Conservation (phyloP, 2,888 invertebrate genomes). For the Mantis religiosa region DNA sequence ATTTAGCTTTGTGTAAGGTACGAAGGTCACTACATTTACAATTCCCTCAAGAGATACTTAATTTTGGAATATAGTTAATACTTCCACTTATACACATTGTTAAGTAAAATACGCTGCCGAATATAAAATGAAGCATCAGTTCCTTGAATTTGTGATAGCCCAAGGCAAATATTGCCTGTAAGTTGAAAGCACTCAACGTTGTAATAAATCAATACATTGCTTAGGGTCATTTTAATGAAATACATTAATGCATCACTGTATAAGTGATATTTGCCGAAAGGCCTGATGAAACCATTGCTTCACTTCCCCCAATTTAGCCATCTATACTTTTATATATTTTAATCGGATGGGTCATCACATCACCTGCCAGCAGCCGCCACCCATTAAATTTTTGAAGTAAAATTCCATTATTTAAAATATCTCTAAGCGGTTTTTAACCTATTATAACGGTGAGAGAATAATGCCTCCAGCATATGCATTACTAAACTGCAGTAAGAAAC, state of each 20-base stretch:
- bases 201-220: neutral
- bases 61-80: too few species aligned
- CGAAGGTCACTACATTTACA: too few species aligned
- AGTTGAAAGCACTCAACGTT: neutral
- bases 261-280: neutral
- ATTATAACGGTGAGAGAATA: neutral
- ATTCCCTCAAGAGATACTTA: too few species aligned
- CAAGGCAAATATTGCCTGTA: neutral
- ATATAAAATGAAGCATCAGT: neutral
- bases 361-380: neutral
- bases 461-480: too few species aligned
- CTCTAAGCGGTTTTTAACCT: neutral
- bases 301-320: neutral
- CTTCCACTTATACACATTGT: neutral
- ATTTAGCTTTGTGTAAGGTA: too few species aligned
- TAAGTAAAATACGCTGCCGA: neutral
- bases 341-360: neutral
- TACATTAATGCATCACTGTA: neutral
- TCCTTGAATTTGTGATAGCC: neutral
- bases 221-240: neutral
- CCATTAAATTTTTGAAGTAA: neutral
- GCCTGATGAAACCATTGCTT: neutral
- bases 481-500: too few species aligned
- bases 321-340: neutral
- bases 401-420: neutral